These are phyloP conservation scores for Anastatus disparis DNA, from an alignment of 1,140 invertebrate species.

Conservation along the genomic window DNA sequence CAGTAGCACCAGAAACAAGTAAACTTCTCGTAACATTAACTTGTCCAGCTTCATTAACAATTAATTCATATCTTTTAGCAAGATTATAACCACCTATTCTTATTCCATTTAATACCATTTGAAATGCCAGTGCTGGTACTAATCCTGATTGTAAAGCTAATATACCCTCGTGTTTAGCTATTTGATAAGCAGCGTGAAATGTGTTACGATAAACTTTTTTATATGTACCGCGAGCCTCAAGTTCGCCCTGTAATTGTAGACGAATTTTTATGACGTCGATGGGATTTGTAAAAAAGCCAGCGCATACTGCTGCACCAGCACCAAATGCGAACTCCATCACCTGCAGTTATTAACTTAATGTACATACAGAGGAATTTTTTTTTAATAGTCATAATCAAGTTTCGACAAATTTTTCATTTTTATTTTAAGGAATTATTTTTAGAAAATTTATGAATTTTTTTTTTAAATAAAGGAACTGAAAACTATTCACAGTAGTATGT, in stretches of 20 bases:
- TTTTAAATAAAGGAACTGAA: too few relatives aligned
- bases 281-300: slow-evolving; percentile 77
- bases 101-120: slow-evolving; percentile 77
- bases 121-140: slow-evolving; percentile 81
- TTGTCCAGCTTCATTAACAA: slow-evolving; percentile 77
- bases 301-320: slow-evolving; percentile 71
- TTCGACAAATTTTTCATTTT: too few relatives aligned
- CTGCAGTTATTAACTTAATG: too few relatives aligned
- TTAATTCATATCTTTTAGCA: slow-evolving; percentile 77
- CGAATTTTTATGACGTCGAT: slow-evolving; percentile 91
- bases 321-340: slow-evolving; percentile 72
- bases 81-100: slow-evolving; percentile 81
- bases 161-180: slow-evolving; percentile 75
- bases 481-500: too few relatives aligned
- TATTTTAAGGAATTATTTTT: too few relatives aligned
- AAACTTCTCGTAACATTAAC: slow-evolving; percentile 75
- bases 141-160: slow-evolving; percentile 90
- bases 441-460: too few relatives aligned
- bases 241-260: slow-evolving; percentile 91
- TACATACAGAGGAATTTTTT: too few relatives aligned
- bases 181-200: slow-evolving; percentile 75
- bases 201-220: slow-evolving; percentile 73
- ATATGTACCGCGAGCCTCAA: slow-evolving; percentile 76
- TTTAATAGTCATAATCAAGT: too few relatives aligned
- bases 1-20: slow-evolving; percentile 77